A percentile compares a stretch with the other conserved stretches of the same genome.
phyloP scores from a whole-genome alignment of 2,113 vertebrate genomes.

The Larimichthys polyactis region DNA sequence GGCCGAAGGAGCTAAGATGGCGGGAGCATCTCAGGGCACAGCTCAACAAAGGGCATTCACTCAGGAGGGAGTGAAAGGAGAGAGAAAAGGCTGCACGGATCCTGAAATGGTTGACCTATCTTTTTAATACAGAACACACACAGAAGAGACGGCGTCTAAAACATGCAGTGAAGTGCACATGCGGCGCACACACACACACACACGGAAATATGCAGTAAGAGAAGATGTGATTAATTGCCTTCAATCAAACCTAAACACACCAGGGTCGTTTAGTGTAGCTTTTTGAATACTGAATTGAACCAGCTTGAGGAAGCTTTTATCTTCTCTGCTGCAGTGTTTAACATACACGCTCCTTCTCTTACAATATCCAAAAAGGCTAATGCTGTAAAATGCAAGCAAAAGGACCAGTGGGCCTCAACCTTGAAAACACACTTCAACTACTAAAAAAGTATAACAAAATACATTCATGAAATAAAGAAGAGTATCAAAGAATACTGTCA shows the following conservation, averaged over 20 bases:
- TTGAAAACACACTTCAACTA: conserved; percentile 49
- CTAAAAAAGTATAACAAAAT: conserved; percentile 9
- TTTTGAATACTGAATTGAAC: conserved; percentile 48
- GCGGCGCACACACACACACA: conserved; percentile 8
- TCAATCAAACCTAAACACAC: conserved; percentile 59
- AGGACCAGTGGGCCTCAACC: conserved; percentile 29
- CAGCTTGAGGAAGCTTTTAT: conserved; percentile 22
- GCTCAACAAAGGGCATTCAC: conserved; percentile 80
- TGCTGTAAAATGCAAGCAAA: conserved; percentile 29
- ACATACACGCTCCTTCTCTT: conserved; percentile 51
- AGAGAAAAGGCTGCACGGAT: conserved; percentile 57
- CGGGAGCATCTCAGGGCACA: conserved; percentile 81
- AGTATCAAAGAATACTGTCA: conserved; percentile 7
- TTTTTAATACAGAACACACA: conserved; percentile 47
- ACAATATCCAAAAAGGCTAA: conserved; percentile 61
- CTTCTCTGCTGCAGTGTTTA: conserved; percentile 54
- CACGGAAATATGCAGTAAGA: background rate
- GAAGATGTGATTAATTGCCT: conserved; percentile 51
- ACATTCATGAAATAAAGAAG: conserved; percentile 10
- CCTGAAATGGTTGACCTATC: conserved; percentile 75
- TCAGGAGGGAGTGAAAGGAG: conserved; percentile 62
- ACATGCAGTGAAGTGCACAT: conserved; percentile 14
- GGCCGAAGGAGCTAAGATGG: conserved; percentile 84
- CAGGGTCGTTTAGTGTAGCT: conserved; percentile 29
- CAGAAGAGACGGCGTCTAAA: background rate